Evolutionary conservation across 1,140 invertebrate genomes (phyloP).

Genomic region (Melitaea cinxia): DNA sequence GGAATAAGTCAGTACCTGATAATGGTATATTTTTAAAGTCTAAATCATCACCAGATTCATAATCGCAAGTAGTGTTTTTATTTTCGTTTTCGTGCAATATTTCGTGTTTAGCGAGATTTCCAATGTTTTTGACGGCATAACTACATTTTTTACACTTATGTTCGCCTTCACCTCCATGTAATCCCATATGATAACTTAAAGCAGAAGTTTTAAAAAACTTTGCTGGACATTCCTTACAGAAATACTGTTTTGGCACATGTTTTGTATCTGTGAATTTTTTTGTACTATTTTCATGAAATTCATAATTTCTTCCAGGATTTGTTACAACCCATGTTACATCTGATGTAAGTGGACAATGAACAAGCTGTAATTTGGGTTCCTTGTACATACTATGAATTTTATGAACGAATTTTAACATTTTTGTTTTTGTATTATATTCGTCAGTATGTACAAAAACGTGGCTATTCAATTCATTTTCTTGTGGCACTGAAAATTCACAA

Average conservation of each 20-base stretch:
- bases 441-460: conserved; percentile 90
- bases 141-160: conserved; percentile 92
- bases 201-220: conserved; percentile 87
- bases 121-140: conserved; percentile 90
- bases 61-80: conserved; percentile 63
- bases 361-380: conserved; percentile 84
- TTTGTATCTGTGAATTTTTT: conserved; percentile 61
- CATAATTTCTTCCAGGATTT: conserved; percentile 50
- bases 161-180: conserved; percentile 86
- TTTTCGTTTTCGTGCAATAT: conserved; percentile 69
- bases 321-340: conserved; percentile 62
- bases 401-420: conserved; percentile 86
- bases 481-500: conserved; percentile 90
- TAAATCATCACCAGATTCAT: conserved; percentile 75
- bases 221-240: conserved; percentile 86
- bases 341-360: conserved; percentile 65
- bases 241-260: conserved; percentile 66
- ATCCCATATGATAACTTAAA: conserved; percentile 87
- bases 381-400: conserved; percentile 84
- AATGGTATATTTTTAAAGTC: conserved; percentile 82
- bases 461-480: conserved; percentile 86
- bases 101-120: conserved; percentile 89
- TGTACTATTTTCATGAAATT: conserved; percentile 41
- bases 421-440: conserved; percentile 91
- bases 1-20: conserved; percentile 84